Evolutionary conservation across 2,888 invertebrate genomes (phyloP).

Genomic region (Trichogramma evanescens): DNA sequence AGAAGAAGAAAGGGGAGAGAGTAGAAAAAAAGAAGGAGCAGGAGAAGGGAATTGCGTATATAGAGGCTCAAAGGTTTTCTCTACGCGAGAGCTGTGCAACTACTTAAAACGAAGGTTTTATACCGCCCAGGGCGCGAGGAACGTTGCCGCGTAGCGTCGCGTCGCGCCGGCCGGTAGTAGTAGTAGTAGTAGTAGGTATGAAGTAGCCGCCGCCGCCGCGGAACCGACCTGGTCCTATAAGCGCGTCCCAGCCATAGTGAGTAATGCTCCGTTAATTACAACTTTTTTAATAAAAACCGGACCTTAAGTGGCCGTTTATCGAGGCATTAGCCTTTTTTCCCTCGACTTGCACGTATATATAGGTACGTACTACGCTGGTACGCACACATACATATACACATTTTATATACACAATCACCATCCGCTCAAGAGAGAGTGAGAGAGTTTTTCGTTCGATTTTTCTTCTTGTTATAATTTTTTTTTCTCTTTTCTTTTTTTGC

Average conservation of each 20-base stretch:
- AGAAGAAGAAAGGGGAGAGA: not conserved
- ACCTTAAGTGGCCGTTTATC: conserved; percentile 22
- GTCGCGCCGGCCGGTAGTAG: no score
- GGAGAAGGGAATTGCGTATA: no score
- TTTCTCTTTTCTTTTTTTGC: not conserved
- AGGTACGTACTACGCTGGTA: not conserved
- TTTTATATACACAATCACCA: not conserved
- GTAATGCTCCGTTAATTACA: conserved; percentile 23
- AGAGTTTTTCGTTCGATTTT: not conserved
- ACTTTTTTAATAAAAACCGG: conserved; percentile 24
- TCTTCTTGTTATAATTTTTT: no score
- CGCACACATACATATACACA: not conserved
- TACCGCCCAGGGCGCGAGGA: conserved; percentile 12
- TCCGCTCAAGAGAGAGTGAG: not conserved
- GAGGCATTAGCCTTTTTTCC: conserved; percentile 13
- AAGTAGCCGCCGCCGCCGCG: not conserved
- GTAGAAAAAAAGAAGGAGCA: no score
- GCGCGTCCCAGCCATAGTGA: conserved; percentile 9
- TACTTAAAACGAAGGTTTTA: not conserved
- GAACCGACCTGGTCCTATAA: not conserved
- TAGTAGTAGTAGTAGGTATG: no score
- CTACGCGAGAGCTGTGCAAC: no score
- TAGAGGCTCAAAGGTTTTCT: no score
- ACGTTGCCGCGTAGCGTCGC: no score
- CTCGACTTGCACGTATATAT: not conserved